These are phyloP conservation scores for Caenorhabditis briggsae DNA, from an alignment of 1,140 invertebrate species.

Conservation along the genomic window DNA sequence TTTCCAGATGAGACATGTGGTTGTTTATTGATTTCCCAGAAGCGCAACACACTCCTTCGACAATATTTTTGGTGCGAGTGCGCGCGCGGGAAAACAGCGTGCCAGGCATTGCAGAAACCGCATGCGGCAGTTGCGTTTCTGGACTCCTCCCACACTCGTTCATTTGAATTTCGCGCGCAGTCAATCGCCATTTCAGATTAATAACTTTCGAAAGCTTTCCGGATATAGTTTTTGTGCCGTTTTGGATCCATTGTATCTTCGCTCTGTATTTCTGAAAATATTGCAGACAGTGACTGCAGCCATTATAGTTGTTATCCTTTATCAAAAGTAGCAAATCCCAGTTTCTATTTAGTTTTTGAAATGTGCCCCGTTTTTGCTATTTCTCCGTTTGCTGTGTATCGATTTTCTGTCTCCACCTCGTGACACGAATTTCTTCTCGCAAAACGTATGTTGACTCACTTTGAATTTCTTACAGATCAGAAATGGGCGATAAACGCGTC, in stretches of 20 bases:
- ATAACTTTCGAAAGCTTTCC: not conserved
- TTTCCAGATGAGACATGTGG: no score
- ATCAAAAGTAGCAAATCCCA: no score
- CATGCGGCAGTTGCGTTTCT: conserved; percentile 24
- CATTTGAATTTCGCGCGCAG: conserved; percentile 12
- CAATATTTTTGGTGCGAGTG: no score
- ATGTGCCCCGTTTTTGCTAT: no score
- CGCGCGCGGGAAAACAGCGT: not conserved
- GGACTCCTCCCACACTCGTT: conserved; percentile 2
- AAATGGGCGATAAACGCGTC: not conserved
- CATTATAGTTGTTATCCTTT: no score
- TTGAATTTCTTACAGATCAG: not conserved
- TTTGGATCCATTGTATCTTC: no score
- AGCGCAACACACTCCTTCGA: no score
- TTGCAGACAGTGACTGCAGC: not conserved
- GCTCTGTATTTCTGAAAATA: not conserved
- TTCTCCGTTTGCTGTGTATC: not conserved
- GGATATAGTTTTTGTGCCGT: not conserved
- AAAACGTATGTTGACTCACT: not conserved
- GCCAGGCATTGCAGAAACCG: not conserved
- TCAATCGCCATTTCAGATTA: not conserved
- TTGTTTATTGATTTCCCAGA: no score
- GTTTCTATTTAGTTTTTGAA: no score
- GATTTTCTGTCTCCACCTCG: not conserved
- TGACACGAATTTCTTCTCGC: not conserved